Evolutionary conservation across 2,113 vertebrate species (phyloP), one percentile per base, ranked within the genome.

Genomic region (Calidris pugnax): DNA sequence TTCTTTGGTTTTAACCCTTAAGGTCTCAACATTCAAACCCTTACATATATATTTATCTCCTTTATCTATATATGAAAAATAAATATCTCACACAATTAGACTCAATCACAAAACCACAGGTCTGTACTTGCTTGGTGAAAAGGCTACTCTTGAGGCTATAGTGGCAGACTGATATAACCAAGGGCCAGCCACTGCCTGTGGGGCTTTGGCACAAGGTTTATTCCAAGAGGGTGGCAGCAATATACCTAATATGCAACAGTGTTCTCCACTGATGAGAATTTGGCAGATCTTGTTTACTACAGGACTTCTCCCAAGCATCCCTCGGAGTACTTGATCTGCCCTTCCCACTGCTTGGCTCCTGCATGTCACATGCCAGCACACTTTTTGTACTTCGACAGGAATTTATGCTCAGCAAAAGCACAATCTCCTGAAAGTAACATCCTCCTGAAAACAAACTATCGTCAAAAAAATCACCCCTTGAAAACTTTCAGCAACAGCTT

Each of bases 151-250:
- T 53, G 26, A 68, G 20, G n/a, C 32, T 72, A 6, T 1, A 51
- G 17, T 2, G 35, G 14, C 50, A 77, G 68, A 16, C 6, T 48
- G 23, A 7, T 33, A 8, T 4, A 64, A 63, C 5, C 56, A 28
- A 75, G 37, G 30, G 10, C 28, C 6, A 47, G 6, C 5, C 1
- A 0, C 11, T 2, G 3, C 1, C 16, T 75, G 47, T 26, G 48
- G 22, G 57, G 20, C 20, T 75, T 28, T 1, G 2, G 5, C 23
- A 19, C 2, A 2, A 41, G 37, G 7, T 21, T 79, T 60, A 64
- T 11, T 43, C 66, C 0, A 1, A 69, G 32, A 4, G 3, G 72
- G 2, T 3, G 26, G 7, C 57, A 83, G 28, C 48, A 68, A 2
- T 22, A 68, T 7, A 24, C 10, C 32, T 30, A 62, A 32, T 3